Evolutionary conservation across 2,797 vertebrate species (phyloP).

Genomic region (Crax fasciolata): DNA sequence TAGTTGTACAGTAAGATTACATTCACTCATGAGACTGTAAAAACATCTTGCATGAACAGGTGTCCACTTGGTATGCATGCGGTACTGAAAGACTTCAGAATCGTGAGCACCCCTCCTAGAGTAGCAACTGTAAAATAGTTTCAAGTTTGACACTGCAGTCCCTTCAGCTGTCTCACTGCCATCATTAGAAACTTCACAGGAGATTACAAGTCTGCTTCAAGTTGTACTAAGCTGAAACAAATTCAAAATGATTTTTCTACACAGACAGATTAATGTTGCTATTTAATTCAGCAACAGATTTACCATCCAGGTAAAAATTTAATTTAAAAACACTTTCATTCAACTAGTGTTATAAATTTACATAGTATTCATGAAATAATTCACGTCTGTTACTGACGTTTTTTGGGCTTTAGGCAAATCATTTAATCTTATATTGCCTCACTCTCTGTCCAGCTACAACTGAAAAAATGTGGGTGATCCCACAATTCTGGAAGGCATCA

Average conservation of each 20-base stretch:
- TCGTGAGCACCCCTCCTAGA: background rate
- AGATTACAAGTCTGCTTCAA: background rate
- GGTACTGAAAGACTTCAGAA: background rate
- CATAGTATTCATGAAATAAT: background rate
- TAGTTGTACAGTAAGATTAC: background rate
- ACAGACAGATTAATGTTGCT: background rate
- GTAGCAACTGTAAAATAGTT: background rate
- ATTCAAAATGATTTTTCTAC: background rate
- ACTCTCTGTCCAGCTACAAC: background rate
- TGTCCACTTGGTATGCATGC: conserved; percentile 9
- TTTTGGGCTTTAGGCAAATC: background rate
- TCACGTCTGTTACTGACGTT: background rate
- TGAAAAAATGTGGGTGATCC: fast-evolving
- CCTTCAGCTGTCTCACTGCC: conserved; percentile 37
- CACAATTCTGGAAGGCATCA: background rate
- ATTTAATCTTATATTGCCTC: fast-evolving
- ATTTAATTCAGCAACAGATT: background rate
- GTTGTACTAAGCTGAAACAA: background rate
- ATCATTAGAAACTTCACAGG: background rate
- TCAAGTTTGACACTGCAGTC: conserved; percentile 10
- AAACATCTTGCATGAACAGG: conserved; percentile 28
- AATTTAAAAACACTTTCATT: background rate
- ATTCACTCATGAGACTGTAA: background rate
- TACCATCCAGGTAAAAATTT: background rate
- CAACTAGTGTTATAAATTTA: background rate